These are phyloP conservation scores for Microcaecilia unicolor DNA, from an alignment of 2,797 vertebrate species.

Conservation along the genomic window DNA sequence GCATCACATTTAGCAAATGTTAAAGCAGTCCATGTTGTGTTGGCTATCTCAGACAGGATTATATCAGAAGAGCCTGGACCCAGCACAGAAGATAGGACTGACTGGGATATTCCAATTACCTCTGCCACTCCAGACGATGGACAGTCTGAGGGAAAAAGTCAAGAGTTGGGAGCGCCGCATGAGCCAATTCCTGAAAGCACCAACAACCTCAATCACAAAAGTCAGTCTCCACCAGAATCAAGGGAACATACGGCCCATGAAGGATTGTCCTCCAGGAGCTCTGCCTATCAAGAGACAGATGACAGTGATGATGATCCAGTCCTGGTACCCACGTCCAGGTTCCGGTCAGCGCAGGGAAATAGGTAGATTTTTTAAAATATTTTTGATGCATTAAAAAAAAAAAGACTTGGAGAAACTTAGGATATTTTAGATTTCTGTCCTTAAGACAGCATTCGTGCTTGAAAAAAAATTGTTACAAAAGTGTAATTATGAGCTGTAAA, in stretches of 20 bases:
- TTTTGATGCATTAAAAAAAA: too few relatives aligned
- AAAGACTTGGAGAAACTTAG: too few relatives aligned
- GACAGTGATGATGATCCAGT: slow-evolving; percentile 94
- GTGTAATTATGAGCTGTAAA: too few relatives aligned
- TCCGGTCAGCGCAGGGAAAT: slow-evolving; percentile 79
- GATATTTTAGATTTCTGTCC: too few relatives aligned
- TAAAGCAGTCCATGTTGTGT: slow-evolving; percentile 18
- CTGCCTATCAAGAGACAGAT: slow-evolving; percentile 77
- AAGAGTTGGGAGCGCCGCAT: slow-evolving; percentile 2
- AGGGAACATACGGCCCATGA: slow-evolving; percentile 27
- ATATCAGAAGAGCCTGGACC: slow-evolving; percentile 24
- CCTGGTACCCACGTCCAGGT: slow-evolving; percentile 81
- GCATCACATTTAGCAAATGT: too few relatives aligned
- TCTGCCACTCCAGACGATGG: slow-evolving; percentile 16
- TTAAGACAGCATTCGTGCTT: too few relatives aligned
- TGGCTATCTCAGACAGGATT: slow-evolving; percentile 19
- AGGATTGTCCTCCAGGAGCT: slow-evolving; percentile 44
- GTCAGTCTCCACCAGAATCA: slow-evolving; percentile 47
- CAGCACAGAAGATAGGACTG: slow-evolving; percentile 7
- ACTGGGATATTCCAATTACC: background rate
- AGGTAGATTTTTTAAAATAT: too few relatives aligned
- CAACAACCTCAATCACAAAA: background rate
- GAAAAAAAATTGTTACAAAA: too few relatives aligned
- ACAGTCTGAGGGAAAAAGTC: slow-evolving; percentile 1
- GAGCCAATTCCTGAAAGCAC: slow-evolving; percentile 13